These are phyloP conservation scores for Tragelaphus oryx DNA, from an alignment of 2,797 vertebrate species.

Conservation along the genomic window DNA sequence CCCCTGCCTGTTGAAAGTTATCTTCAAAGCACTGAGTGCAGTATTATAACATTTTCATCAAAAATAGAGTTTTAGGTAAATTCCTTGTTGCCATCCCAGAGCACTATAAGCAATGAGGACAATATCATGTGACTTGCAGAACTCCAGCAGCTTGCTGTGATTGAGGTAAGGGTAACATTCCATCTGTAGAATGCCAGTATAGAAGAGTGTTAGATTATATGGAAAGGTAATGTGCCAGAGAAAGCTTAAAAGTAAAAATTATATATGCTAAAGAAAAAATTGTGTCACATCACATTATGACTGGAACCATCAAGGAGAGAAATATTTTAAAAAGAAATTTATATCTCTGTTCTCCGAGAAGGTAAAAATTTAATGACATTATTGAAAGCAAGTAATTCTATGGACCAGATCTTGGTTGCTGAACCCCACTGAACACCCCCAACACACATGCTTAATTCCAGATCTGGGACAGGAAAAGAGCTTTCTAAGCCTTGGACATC, in stretches of 20 bases:
- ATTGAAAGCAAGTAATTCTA: neutral
- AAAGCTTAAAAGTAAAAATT: neutral
- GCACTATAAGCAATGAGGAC: conserved; percentile 58
- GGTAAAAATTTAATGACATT: neutral
- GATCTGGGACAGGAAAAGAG: neutral
- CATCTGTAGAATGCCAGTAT: neutral
- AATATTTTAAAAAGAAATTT: neutral
- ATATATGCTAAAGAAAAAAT: neutral
- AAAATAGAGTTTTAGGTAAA: neutral
- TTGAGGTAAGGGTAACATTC: conserved; percentile 70
- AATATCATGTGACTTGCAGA: conserved; percentile 69
- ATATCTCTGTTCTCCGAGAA: neutral
- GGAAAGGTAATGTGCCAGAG: neutral
- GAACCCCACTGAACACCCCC: neutral
- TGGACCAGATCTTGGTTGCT: neutral
- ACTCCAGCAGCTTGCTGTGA: conserved; percentile 68
- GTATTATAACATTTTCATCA: neutral
- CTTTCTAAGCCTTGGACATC: neutral
- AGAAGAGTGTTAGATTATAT: neutral
- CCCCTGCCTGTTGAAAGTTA: no score
- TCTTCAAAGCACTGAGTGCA: neutral
- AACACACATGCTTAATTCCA: no score
- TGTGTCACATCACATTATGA: neutral
- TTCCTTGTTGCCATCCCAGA: neutral
- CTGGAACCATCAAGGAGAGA: neutral